These are phyloP conservation scores for Malthinus seriepunctatus DNA, from an alignment of 2,888 invertebrate species.

Conservation along the genomic window DNA sequence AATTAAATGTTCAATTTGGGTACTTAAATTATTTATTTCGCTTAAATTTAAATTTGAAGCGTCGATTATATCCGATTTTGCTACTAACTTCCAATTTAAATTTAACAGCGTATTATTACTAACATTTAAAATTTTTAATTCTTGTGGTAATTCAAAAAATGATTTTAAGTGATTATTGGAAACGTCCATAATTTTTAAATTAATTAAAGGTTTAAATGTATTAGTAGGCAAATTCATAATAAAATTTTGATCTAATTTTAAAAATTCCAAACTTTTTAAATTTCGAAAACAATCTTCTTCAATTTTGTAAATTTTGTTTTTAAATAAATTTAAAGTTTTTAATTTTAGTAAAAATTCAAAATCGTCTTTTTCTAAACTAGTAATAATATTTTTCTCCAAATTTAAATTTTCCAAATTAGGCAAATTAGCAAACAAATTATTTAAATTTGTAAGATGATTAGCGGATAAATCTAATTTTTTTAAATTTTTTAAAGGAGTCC, in stretches of 20 bases:
- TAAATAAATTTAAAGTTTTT: conserved; percentile 4
- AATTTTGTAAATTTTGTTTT: conserved; percentile 10
- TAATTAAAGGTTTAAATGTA: not conserved
- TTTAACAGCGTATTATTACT: conserved; percentile 7
- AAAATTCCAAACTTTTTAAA: conserved; percentile 1
- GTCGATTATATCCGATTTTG: conserved; percentile 8
- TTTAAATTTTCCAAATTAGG: conserved; percentile 4
- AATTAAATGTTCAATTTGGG: not conserved
- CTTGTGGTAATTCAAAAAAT: conserved; percentile 8
- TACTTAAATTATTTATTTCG: not conserved
- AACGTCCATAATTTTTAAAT: conserved; percentile 10
- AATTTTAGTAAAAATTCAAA: conserved; percentile 2
- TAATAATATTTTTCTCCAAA: conserved; percentile 5
- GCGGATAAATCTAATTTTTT: conserved; percentile 13
- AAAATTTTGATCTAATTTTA: conserved; percentile 8
- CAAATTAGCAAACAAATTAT: conserved; percentile 3
- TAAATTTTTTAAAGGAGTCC: conserved; percentile 1
- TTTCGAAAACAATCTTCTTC: not conserved
- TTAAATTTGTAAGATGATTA: conserved; percentile 5
- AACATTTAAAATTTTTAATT: conserved; percentile 7
- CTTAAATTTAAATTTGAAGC: conserved; percentile 2
- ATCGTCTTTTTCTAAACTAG: not conserved
- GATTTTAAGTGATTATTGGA: conserved; percentile 8
- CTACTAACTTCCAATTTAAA: not conserved
- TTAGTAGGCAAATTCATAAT: not conserved